Evolutionary conservation across 2,888 invertebrate genomes (phyloP), one percentile per base, ranked within the genome.

Genomic region (Rosalia funebris): DNA sequence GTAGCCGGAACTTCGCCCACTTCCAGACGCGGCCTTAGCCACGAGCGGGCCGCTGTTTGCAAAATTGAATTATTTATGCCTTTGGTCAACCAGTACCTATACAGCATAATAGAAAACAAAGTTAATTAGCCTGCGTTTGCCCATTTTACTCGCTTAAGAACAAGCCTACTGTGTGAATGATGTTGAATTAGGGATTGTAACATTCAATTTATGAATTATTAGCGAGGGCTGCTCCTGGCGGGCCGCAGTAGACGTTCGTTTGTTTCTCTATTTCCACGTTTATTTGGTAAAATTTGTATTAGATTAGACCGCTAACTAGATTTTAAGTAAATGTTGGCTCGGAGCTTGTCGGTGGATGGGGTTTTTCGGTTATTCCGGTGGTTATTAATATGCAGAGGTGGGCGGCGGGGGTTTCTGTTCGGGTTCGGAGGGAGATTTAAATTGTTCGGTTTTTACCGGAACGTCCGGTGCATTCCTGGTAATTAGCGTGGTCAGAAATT

Each of bases 161-260:
- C 77, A 74, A 75, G 76, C 74, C 73, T 74, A 73, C 76, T 75
- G 75, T 74, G 77, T 75, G 75, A 79, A 78, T 76, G 77, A 78
- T 77, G 79, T 78, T 77, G 78, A 80, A 80, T 80, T 80, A 80
- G 79, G 80, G 79, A 80, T 81, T 80, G 80, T 78, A 81, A 79
- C 80, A 78, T 80, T 81, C 81, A 80, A 81, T 81, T 81, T 81
- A 81, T 81, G 80, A 81, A 81, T 81, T 80, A 81, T 81, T 81
- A 77, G 74, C 73, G 68, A 71, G 73, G 72, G 74, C 70, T 66
- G 67, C 69, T 70, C 65, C 55, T 60, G 68, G 66, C 65, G 68
- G 63, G 59, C 60, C 53, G 60, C 59, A 61, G 59, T 60, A 62
- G 66, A 63, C 66, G 66, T 66, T 66, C 66, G 62, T 67, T 67